Evolutionary conservation across 2,888 invertebrate genomes (phyloP), one percentile per base, ranked within the genome.

Genomic region (Venusia cambrica): DNA sequence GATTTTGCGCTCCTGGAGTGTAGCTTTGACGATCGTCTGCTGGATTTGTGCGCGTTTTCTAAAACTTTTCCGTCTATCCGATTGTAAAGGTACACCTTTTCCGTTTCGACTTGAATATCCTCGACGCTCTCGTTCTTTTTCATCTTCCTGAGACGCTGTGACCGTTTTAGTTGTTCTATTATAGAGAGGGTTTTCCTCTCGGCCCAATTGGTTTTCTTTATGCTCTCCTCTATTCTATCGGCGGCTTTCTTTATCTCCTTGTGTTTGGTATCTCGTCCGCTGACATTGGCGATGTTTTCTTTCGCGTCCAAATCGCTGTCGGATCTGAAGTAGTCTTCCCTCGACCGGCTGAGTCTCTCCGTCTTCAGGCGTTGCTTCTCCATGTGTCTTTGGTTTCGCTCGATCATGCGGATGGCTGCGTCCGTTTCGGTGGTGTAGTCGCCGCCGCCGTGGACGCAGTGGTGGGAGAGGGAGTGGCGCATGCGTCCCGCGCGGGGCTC

Each of bases 1-100:
- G 94, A 93, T 52, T 92, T 92, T 0, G 92, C 91, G 62, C 92
- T 92, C 26, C 92, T 73, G 4, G 87, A 81, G 56, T 89, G 88
- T 8, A 85, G 38, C 48, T 79, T 83, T 1, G 88, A 83, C 3
- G 81, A 64, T 16, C 88, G 71, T 33, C 77, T 71, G 48, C 84
- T 87, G 4, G 88, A 87, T 46, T 89, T 89, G 57, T 89, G 88
- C 7, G 87, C 87, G 60, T 87, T 88, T 51, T 87, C 85, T n/a
- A 88, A 51, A 1, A 87, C 76, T 48, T 88, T 88, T 3, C 89
- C 89, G 56, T 88, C 88, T 60, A 87, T 87, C 42, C 84, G 63
- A 42, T 73, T 69, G 39, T 87, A 78, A 57, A 78, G 72, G 50
- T 87, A 74, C 43, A 81, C 73, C 34, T 75, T 74, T 40, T 89